A percentile compares a stretch with the other conserved stretches of the same genome.
Evolutionary conservation across 2,888 invertebrate genomes (phyloP).

Genomic region (Drosophila antonietae): DNA sequence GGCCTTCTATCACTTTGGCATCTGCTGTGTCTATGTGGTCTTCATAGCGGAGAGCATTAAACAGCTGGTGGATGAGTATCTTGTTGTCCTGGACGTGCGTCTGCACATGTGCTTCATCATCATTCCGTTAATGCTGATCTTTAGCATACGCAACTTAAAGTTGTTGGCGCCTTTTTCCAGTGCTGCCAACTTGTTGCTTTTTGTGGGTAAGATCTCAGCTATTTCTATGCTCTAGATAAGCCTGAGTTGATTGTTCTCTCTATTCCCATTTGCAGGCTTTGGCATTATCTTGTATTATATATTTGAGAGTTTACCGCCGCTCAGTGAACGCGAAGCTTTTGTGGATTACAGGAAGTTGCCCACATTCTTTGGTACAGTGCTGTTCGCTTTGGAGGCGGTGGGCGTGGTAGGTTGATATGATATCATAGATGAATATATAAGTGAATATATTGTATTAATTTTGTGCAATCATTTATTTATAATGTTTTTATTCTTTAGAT

Average conservation of each 20-base stretch:
- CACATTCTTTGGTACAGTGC: constrained; percentile 96
- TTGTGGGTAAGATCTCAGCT: constrained; percentile 85
- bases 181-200: constrained; percentile 94
- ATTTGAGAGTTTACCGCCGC: constrained; percentile 87
- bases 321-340: constrained; percentile 84
- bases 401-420: constrained; percentile 88
- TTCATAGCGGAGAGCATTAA: constrained; percentile 95
- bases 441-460: too few relatives aligned
- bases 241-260: background rate
- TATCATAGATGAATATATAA: background rate
- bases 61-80: constrained; percentile 89
- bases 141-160: constrained; percentile 91
- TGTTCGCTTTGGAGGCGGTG: constrained; percentile 95
- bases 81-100: constrained; percentile 85
- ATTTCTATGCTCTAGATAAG: accelerated
- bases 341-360: constrained; percentile 88
- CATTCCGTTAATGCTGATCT: constrained; percentile 89
- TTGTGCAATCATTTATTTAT: too few relatives aligned
- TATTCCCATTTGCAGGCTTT: constrained; percentile 85
- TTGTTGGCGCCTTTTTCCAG: constrained; percentile 96
- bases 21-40: constrained; percentile 98
- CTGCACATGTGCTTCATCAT: constrained; percentile 87
- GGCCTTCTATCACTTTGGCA: constrained; percentile 97
- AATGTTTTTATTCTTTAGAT: constrained; percentile 86
- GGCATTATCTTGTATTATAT: constrained; percentile 94